Conservation (phyloP, 2,113 vertebrate genomes). For the Rhinoptilus africanus region DNA sequence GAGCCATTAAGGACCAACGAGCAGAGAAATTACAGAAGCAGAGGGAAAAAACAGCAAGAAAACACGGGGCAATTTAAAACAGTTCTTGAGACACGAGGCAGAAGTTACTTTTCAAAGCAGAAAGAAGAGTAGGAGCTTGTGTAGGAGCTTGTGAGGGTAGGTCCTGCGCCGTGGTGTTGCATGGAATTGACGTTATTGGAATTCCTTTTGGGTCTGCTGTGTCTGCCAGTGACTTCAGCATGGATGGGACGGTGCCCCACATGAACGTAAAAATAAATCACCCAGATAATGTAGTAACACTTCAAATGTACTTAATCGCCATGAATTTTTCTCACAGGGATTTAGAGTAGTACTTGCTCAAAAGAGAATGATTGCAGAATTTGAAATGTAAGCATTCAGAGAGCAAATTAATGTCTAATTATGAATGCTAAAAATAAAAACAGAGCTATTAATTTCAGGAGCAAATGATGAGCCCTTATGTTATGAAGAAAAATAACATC, state of each 20-base stretch:
- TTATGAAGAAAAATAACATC: conserved; percentile 31
- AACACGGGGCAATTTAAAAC: background rate
- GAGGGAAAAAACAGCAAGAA: background rate
- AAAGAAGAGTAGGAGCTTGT: background rate
- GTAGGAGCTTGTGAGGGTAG: background rate
- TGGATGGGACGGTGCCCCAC: background rate
- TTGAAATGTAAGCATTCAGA: conserved; percentile 33
- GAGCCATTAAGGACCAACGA: background rate
- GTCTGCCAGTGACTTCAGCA: background rate
- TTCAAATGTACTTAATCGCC: background rate
- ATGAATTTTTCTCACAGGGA: background rate
- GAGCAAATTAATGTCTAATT: conserved; percentile 52
- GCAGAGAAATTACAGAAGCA: background rate
- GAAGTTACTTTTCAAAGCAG: background rate
- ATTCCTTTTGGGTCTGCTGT: background rate
- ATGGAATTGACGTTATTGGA: background rate
- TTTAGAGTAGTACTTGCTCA: background rate
- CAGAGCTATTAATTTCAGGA: conserved; percentile 50
- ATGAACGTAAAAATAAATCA: background rate
- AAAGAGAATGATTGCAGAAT: conserved; percentile 22
- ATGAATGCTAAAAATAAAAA: conserved; percentile 60
- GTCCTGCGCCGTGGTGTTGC: background rate
- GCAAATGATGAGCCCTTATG: conserved; percentile 10
- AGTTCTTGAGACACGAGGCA: background rate
- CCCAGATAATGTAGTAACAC: background rate